Evolutionary conservation across 2,888 invertebrate genomes (phyloP), one percentile per base, ranked within the genome.

Genomic region (Lydus trimaculatus): DNA sequence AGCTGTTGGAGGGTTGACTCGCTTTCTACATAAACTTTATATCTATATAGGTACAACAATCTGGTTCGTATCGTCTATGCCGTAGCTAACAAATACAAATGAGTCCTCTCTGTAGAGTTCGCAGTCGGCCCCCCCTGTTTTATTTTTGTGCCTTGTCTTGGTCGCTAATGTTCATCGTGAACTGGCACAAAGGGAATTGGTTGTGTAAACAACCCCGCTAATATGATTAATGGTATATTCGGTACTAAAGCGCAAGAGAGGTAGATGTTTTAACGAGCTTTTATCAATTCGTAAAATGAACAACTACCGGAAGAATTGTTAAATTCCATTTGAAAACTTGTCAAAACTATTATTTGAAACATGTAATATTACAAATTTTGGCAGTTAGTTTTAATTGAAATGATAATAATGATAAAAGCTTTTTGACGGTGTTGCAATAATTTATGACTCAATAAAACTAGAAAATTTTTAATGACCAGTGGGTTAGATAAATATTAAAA

Each of bases 51-150:
- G 58, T 17, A 23, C 67, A 65, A 69, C 72, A 73, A 72, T 74
- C 71, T 70, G 68, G 68, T 65, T 73, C 62, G 72, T 67, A 70
- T 73, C 64, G 59, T 62, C 48, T 74, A 73, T 73, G 73, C 76
- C 79, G 78, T 78, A 73, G 74, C 79, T 79, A 79, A 79, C 77
- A 79, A 76, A 79, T 76, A 79, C 79, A 76, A 76, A 79, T 79
- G 79, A 79, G 75, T 71, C 70, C 67, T 70, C 71, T 63, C n/a
- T n/a, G n/a, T n/a, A n/a, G n/a, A n/a, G n/a, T n/a, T n/a, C n/a
- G 69, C 66, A 70, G 72, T 7, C 17, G 5, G 73, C 67, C 74
- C 74, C 75, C 75, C 75, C 72, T 7, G n/a, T 43, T 43, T 66
- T 60, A 64, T 48, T 48, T 63, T 31, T 52, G n/a, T n/a, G 63